phyloP scores from a whole-genome alignment of 1,140 invertebrate genomes.

The Caenorhabditis tropicalis region DNA sequence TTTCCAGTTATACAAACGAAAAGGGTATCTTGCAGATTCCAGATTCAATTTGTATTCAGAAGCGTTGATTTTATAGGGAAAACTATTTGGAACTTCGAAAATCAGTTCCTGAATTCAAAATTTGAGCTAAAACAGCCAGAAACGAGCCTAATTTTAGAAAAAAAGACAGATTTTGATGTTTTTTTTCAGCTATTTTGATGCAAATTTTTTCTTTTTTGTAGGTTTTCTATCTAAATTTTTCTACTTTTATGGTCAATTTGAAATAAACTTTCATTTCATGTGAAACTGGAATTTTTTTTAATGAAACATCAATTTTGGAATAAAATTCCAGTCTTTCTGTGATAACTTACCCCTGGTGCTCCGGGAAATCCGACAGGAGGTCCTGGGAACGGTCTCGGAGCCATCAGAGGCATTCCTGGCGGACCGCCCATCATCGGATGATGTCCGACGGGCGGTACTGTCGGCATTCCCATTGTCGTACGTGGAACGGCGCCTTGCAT shows the following conservation, averaged over 20 bases:
- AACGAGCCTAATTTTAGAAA: too few relatives aligned
- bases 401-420: constrained; percentile 20
- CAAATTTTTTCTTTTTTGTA: neutral
- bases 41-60: too few relatives aligned
- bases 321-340: neutral
- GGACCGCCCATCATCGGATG: constrained; percentile 29
- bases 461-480: constrained; percentile 25
- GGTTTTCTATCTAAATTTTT: neutral
- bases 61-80: too few relatives aligned
- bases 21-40: too few relatives aligned
- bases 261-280: too few relatives aligned
- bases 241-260: too few relatives aligned
- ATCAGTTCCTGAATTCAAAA: too few relatives aligned
- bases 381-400: constrained; percentile 12
- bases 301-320: neutral
- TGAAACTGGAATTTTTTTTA: neutral
- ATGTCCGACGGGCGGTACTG: neutral
- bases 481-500: constrained; percentile 24
- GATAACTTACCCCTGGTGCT: neutral
- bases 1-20: too few relatives aligned
- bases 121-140: too few relatives aligned
- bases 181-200: neutral
- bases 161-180: too few relatives aligned
- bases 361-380: constrained; percentile 8
- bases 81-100: too few relatives aligned